These are phyloP conservation scores for Notodonta ziczac DNA, from an alignment of 2,888 invertebrate genomes.

Conservation along the genomic window DNA sequence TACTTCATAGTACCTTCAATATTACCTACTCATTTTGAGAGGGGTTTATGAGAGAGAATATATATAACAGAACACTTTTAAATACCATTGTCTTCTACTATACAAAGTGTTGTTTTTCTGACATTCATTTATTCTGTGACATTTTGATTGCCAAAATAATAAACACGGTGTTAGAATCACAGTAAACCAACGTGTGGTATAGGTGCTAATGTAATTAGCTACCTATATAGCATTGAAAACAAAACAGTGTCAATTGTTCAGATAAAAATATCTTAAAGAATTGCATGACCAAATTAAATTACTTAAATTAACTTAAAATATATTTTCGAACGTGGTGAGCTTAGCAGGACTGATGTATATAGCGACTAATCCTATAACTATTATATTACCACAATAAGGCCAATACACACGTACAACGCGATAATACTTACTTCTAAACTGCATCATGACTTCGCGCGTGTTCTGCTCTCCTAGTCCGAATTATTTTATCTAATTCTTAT, in stretches of 20 bases:
- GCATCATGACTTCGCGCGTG: constrained; percentile 28
- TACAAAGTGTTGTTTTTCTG: background rate
- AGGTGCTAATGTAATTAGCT: too few relatives aligned
- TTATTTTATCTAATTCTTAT: too few relatives aligned
- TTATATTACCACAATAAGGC: constrained; percentile 52
- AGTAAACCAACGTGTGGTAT: too few relatives aligned
- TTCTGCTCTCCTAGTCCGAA: too few relatives aligned
- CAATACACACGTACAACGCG: constrained; percentile 29
- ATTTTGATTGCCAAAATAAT: background rate
- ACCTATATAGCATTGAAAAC: too few relatives aligned
- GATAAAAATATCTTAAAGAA: background rate
- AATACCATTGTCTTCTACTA: background rate
- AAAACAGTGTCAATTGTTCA: too few relatives aligned
- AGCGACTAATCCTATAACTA: constrained; percentile 21
- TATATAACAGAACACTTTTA: constrained; percentile 1
- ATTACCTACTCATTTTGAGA: constrained; percentile 1
- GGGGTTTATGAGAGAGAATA: constrained; percentile 5
- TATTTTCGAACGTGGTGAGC: constrained; percentile 77
- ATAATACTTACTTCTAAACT: constrained; percentile 26
- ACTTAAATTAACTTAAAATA: constrained; percentile 30
- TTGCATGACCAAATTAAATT: constrained; percentile 19
- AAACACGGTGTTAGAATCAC: too few relatives aligned
- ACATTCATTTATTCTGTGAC: background rate
- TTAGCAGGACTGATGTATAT: constrained; percentile 56
- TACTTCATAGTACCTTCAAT: constrained; percentile 12